phyloP scores from a whole-genome alignment of 1,140 invertebrate species.

The Alviniconcha marisindica region DNA sequence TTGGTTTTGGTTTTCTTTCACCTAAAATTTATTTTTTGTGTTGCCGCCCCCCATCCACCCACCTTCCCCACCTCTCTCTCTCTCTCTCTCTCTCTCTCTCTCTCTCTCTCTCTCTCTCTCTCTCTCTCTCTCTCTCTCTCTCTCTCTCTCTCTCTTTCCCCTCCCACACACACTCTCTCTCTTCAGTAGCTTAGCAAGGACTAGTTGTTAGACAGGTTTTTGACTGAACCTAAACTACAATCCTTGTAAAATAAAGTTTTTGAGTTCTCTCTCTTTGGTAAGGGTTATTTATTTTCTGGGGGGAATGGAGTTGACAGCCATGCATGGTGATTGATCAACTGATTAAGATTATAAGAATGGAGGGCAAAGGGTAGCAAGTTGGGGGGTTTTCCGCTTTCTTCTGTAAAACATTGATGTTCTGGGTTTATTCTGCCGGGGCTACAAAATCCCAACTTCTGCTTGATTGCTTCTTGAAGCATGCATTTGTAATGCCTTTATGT shows the following conservation, averaged over 20 bases:
- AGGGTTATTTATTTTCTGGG: background rate
- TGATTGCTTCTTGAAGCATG: too few relatives aligned
- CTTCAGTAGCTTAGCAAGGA: background rate
- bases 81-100: background rate
- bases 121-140: conserved; percentile 26
- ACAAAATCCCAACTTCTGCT: too few relatives aligned
- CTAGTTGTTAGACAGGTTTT: background rate
- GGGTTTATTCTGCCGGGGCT: too few relatives aligned
- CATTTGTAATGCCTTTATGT: too few relatives aligned
- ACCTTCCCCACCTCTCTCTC: background rate
- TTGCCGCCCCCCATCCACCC: background rate
- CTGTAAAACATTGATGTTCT: too few relatives aligned
- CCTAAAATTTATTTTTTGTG: too few relatives aligned
- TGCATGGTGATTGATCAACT: too few relatives aligned
- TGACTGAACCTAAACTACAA: background rate
- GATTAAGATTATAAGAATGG: too few relatives aligned
- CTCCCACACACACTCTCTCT: background rate
- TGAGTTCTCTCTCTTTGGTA: background rate
- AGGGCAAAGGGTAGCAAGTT: too few relatives aligned
- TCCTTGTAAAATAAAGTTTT: background rate
- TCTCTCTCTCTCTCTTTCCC: conserved; percentile 2
- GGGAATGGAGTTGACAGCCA: too few relatives aligned
- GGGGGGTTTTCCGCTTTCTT: too few relatives aligned
- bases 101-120: conserved; percentile 18
- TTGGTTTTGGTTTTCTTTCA: too few relatives aligned